These are phyloP conservation scores for Beroe ovata DNA, from an alignment of 37 sponge, comb jelly and placozoan species.

Conservation along the genomic window DNA sequence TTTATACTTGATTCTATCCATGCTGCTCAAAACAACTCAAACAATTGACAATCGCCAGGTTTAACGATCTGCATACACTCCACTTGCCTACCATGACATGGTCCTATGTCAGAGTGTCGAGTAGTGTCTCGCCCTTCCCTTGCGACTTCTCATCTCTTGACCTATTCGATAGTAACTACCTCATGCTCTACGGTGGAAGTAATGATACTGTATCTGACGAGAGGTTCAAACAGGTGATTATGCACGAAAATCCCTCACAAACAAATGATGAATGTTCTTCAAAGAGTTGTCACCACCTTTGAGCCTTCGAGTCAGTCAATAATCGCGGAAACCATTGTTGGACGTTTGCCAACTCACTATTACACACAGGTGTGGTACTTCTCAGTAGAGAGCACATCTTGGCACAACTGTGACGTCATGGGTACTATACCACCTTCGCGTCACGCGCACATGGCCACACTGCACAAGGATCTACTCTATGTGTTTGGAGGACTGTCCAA, in stretches of 20 bases:
- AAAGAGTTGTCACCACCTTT: too few species aligned
- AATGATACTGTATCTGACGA: constrained; percentile 9
- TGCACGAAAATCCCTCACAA: too few species aligned
- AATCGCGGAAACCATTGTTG: too few species aligned
- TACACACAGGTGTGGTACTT: constrained; percentile 65
- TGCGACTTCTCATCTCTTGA: constrained; percentile 19
- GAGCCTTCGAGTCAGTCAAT: too few species aligned
- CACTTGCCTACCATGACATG: constrained; percentile 7
- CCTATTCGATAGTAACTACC: constrained; percentile 12
- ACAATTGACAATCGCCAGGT: constrained; percentile 9
- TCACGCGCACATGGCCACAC: neutral
- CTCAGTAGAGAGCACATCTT: neutral
- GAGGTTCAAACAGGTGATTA: neutral
- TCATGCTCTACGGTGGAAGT: constrained; percentile 39
- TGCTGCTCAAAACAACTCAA: too few species aligned
- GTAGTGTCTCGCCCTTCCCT: constrained; percentile 29
- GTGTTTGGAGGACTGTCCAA: constrained; percentile 25
- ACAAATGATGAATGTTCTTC: too few species aligned
- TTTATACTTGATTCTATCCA: too few species aligned
- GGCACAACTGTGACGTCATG: neutral
- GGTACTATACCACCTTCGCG: neutral
- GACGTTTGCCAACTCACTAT: too few species aligned
- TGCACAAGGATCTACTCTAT: neutral
- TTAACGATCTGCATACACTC: constrained; percentile 28
- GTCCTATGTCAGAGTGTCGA: constrained; percentile 8